Percentiles rank a stretch among this genome's conserved stretches.
These are phyloP conservation scores for Sebastes oblongus DNA, from an alignment of 2,797 vertebrate genomes.

Conservation along the genomic window DNA sequence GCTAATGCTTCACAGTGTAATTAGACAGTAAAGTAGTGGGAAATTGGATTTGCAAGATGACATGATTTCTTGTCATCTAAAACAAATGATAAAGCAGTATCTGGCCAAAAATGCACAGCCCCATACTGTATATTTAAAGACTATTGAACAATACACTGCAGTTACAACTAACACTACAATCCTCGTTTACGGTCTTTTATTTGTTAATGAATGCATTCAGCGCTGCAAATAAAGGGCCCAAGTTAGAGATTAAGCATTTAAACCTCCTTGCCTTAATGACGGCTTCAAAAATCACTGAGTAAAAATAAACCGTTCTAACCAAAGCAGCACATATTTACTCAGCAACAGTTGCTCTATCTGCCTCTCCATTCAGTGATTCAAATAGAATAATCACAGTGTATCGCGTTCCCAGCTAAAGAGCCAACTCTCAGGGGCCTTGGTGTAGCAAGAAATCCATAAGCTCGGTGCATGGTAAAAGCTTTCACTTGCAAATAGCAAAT, in stretches of 20 bases:
- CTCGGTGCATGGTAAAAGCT: conserved; percentile 18
- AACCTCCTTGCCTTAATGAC: neutral
- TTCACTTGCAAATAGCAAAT: conserved; percentile 43
- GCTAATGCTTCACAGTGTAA: neutral
- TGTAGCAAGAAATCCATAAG: conserved; percentile 32
- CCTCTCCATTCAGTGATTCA: neutral
- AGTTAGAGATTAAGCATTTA: neutral
- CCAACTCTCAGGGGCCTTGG: neutral
- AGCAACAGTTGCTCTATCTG: neutral
- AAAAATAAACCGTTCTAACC: neutral
- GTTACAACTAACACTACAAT: neutral
- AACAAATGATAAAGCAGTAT: neutral
- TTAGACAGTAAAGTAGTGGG: neutral
- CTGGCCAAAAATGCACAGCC: neutral
- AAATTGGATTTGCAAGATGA: conserved; percentile 3
- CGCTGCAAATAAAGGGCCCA: neutral
- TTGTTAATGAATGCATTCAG: neutral
- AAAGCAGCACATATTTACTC: neutral
- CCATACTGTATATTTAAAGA: neutral
- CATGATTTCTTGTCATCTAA: neutral
- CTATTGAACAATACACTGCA: neutral
- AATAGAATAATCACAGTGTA: neutral
- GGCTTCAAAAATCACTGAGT: neutral
- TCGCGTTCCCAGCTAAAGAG: neutral
- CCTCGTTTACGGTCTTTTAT: neutral